A percentile compares a stretch with the other conserved stretches of the same genome.
Evolutionary conservation across 2,797 vertebrate genomes (phyloP).

Genomic region (Schizothorax lantsangensis): DNA sequence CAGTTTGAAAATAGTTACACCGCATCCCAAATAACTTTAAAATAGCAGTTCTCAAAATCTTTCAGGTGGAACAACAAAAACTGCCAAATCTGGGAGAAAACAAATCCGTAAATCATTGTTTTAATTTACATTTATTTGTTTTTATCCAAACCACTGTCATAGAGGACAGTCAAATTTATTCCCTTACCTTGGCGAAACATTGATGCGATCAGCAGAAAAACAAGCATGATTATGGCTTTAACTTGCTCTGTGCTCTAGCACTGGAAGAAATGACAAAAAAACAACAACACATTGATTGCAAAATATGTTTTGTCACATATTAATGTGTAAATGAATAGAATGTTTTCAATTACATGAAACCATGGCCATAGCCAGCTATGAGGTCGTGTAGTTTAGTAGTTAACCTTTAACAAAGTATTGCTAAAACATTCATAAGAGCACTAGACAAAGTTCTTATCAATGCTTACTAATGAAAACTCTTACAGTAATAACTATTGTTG

Average conservation of each 20-base stretch:
- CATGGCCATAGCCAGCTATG: not conserved
- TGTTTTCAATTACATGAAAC: not conserved
- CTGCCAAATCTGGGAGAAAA: not conserved
- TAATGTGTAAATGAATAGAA: not conserved
- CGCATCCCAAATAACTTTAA: not conserved
- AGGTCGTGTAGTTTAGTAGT: not conserved
- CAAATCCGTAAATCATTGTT: no score
- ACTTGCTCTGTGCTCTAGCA: not conserved
- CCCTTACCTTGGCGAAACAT: conserved; percentile 59
- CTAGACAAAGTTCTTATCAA: not conserved
- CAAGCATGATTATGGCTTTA: conserved; percentile 46
- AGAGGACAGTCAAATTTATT: not conserved
- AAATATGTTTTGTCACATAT: not conserved
- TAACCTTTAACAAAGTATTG: not conserved
- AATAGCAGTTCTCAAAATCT: not conserved
- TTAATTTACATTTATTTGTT: no score
- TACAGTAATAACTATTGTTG: not conserved
- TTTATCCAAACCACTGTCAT: not conserved
- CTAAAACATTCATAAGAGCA: no score
- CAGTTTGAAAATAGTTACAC: not conserved
- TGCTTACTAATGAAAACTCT: not conserved
- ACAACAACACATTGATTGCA: not conserved
- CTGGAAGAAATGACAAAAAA: not conserved
- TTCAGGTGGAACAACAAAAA: not conserved
- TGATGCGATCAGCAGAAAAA: conserved; percentile 38